Percentiles rank a stretch among this genome's conserved stretches.
phyloP scores from a whole-genome alignment of 2,888 invertebrate species.

The Lithophane socia region DNA sequence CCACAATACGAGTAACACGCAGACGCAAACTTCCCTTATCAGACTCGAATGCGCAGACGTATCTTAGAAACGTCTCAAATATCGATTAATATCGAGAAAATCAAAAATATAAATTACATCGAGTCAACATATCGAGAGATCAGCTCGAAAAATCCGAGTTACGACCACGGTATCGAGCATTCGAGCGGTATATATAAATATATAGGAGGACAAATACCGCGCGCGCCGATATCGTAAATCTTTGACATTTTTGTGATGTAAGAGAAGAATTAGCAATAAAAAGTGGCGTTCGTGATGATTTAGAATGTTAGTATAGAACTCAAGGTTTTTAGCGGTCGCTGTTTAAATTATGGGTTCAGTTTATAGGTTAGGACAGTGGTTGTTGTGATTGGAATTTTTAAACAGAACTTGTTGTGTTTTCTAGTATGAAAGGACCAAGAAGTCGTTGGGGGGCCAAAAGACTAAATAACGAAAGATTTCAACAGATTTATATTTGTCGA shows the following conservation, averaged over 20 bases:
- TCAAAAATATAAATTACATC: slow-evolving; percentile 79
- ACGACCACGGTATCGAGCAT: slow-evolving; percentile 63
- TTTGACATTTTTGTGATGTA: slow-evolving; percentile 78
- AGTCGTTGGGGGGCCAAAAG: background rate
- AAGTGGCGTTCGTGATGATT: slow-evolving; percentile 61
- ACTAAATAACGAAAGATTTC: background rate
- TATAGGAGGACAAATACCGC: slow-evolving; percentile 67
- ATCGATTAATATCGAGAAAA: slow-evolving; percentile 80
- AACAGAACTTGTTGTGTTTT: background rate
- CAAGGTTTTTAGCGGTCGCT: slow-evolving; percentile 26
- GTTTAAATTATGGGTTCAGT: slow-evolving; percentile 21
- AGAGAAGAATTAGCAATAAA: slow-evolving; percentile 75
- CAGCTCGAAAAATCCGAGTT: slow-evolving; percentile 78
- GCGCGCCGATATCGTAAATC: slow-evolving; percentile 78
- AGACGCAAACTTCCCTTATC: slow-evolving; percentile 53
- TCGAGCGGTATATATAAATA: slow-evolving; percentile 67
- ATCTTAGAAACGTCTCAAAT: slow-evolving; percentile 76
- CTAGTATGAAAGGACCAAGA: slow-evolving; percentile 1
- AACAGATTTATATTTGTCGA: background rate
- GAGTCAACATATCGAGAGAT: slow-evolving; percentile 76
- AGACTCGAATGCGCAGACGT: slow-evolving; percentile 48
- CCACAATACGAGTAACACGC: slow-evolving; percentile 55
- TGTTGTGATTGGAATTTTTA: slow-evolving; percentile 6
- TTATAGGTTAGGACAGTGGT: slow-evolving; percentile 8
- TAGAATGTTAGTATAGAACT: slow-evolving; percentile 42